Percentiles rank a stretch among this genome's conserved stretches.
These are phyloP conservation scores for Eclectus roratus DNA, from an alignment of 2,113 vertebrate species.

Conservation along the genomic window DNA sequence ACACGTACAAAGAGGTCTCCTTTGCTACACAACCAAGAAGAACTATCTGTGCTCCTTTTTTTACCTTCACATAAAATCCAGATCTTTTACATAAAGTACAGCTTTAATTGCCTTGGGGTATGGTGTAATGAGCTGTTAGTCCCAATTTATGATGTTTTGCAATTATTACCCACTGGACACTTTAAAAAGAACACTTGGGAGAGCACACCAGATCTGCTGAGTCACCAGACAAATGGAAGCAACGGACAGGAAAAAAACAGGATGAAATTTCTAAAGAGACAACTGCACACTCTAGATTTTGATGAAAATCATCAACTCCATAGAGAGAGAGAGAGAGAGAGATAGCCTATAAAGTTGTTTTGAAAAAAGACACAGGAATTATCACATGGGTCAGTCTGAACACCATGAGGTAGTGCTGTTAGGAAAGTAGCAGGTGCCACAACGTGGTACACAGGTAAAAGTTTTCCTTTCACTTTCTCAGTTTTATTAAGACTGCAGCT, in stretches of 20 bases:
- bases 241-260: rapidly evolving
- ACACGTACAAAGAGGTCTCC: not conserved
- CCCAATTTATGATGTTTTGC: not conserved
- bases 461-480: not conserved
- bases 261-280: not conserved
- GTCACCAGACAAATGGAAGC: not conserved
- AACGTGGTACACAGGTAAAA: not conserved
- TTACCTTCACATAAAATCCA: not conserved
- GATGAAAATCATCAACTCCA: not conserved
- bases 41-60: not conserved
- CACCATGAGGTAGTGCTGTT: not conserved
- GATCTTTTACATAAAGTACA: not conserved
- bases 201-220: not conserved
- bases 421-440: not conserved
- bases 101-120: not conserved
- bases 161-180: not conserved
- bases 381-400: not conserved
- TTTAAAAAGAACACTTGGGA: not conserved
- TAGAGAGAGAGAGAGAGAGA: not conserved
- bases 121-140: not conserved
- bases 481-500: not conserved
- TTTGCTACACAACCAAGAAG: not conserved
- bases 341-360: rapidly evolving
- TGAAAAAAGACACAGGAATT: not conserved
- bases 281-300: not conserved